These are phyloP conservation scores for Mus minutoides DNA, from an alignment of 2,797 vertebrate genomes.

Conservation along the genomic window DNA sequence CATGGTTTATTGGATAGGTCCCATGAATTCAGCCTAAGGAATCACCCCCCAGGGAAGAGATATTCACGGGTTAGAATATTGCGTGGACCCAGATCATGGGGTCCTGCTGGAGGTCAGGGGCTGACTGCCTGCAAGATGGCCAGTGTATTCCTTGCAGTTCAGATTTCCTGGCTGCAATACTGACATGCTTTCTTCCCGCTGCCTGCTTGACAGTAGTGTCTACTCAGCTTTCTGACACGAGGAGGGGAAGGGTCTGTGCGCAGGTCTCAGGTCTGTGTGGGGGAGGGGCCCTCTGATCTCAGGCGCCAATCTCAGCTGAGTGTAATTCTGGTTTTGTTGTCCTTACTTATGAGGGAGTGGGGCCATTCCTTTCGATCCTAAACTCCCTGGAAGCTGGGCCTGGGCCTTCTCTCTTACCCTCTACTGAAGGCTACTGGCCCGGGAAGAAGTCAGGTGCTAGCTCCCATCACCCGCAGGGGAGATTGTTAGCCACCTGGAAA, in stretches of 20 bases:
- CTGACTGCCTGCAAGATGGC: not conserved
- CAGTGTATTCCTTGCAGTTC: not conserved
- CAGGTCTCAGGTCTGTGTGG: not conserved
- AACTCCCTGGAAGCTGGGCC: not conserved
- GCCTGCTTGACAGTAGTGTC: slow-evolving; percentile 1
- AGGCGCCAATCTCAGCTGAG: not conserved
- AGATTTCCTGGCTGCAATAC: slow-evolving; percentile 21
- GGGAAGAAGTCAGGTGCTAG: not conserved
- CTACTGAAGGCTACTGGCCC: not conserved
- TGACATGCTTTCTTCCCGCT: slow-evolving; percentile 32
- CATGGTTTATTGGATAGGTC: not conserved
- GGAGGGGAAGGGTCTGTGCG: slow-evolving; percentile 4
- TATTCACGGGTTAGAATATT: not conserved
- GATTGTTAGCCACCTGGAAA: not conserved
- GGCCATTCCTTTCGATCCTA: not conserved
- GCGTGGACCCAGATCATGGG: not conserved
- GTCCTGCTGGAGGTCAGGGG: not conserved
- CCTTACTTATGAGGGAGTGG: not conserved
- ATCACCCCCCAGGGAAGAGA: not conserved
- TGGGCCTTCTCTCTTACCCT: not conserved
- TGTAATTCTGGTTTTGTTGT: not conserved
- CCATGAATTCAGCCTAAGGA: not conserved
- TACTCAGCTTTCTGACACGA: slow-evolving; percentile 19
- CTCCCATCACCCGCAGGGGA: not conserved
- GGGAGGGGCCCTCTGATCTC: not conserved